These are phyloP conservation scores for Hylomyscus alleni DNA, from an alignment of 2,797 vertebrate species.

Conservation along the genomic window DNA sequence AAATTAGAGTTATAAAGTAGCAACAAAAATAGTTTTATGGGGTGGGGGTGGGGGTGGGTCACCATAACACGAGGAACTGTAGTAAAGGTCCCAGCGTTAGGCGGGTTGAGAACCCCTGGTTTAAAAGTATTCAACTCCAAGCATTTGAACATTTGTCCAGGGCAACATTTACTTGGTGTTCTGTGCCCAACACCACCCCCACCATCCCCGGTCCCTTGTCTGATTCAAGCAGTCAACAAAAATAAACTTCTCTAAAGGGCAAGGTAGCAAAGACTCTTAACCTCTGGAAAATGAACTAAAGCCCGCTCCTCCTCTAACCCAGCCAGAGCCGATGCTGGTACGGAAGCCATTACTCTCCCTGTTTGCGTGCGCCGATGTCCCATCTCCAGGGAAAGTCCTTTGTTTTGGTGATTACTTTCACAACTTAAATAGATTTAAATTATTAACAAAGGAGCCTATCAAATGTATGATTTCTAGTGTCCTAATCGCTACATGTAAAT, in stretches of 20 bases:
- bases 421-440: conserved; percentile 30
- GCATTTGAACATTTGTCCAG: not conserved
- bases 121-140: not conserved
- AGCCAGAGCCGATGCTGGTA: not conserved
- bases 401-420: conserved; percentile 50
- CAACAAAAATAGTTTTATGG: not conserved
- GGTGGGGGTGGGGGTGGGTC: not conserved
- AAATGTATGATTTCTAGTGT: conserved; percentile 34
- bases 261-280: not conserved
- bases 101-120: not conserved
- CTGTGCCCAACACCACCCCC: not conserved
- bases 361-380: not conserved
- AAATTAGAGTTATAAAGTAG: not conserved
- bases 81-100: not conserved
- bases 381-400: not conserved
- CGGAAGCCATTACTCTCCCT: conserved; percentile 33
- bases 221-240: not conserved
- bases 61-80: not conserved
- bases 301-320: conserved; percentile 46
- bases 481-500: conserved; percentile 24
- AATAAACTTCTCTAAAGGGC: not conserved
- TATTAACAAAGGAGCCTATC: conserved; percentile 42
- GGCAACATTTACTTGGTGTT: not conserved
- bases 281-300: conserved; percentile 26
- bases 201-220: not conserved